Evolutionary conservation across 2,888 invertebrate species (phyloP), one percentile per base, ranked within the genome.

Genomic region (Leucania comma): DNA sequence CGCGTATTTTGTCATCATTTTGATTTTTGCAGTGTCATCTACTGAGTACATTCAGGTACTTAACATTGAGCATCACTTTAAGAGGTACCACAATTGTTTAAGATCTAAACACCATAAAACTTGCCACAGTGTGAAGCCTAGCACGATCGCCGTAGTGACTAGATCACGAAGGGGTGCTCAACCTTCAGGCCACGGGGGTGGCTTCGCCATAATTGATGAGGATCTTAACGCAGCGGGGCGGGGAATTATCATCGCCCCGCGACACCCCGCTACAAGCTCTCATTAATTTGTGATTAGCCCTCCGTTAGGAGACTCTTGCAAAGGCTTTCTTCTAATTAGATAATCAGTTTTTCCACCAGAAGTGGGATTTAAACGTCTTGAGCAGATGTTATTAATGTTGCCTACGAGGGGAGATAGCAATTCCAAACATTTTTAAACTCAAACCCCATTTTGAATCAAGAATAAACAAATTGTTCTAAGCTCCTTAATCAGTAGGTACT

Each of bases 201-300:
- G 92, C 90, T 94, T 88, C 88, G 90, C 93, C 93, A 93, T 96
- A 96, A 96, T 96, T 94, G 94, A 96, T 95, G 95, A 94, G 93
- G 93, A 93, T 95, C 95, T 96, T 95, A 94, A 94, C 95, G 91
- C 96, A 92, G 94, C 94, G 92, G 95, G 94, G 95, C 89, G 92
- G 90, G 89, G 92, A 93, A 94, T 95, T 94, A 95, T 95, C 94
- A 95, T 94, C 91, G 91, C 90, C 88, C 88, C 89, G 88, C 93
- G 93, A 94, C 94, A 93, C 93, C 90, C 89, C 89, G 90, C 89
- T 93, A 94, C 94, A 94, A 94, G 93, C 90, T 87, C 91, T 91
- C 95, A 95, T 96, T 96, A 95, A 96, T 96, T 95, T 92, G 93
- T 95, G 95, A 95, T 95, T 96, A 95, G 95, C 93, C 92, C 90